Evolutionary conservation across 2,797 vertebrate genomes (phyloP), one percentile per base, ranked within the genome.

Genomic region (Labroides dimidiatus): DNA sequence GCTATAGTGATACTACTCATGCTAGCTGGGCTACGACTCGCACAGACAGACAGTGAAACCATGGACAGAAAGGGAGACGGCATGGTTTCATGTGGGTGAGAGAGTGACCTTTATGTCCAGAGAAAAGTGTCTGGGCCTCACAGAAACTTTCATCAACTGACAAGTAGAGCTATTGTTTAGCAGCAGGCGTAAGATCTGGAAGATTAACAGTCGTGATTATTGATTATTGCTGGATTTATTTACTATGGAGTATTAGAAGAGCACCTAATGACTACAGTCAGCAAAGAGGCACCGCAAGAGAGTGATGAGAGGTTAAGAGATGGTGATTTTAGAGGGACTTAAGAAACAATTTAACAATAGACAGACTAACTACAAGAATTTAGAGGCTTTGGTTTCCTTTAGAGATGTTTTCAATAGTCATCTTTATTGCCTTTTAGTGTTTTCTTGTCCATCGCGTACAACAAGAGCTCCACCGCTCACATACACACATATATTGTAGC

Each of bases 371-470:
- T 93, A 93, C 85, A 93, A 92, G 86, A 91, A 93, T 89, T 85
- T 87, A 60, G 82, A 91, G 87, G 83, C 90, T 89, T 91, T 88
- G 91, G 87, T 87, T 93, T 86, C 71, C 74, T 90, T 91, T 84
- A 55, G 64, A 87, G 80, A 78, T 81, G 82, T 84, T 87, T 93
- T 93, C 96, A 96, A 95, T 95, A 96, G 95, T 96, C 95, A 96
- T 94, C 96, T 98, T 99, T 99, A 98, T 99, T 98, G 96, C 96
- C 96, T 97, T 98, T 97, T 95, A 96, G 89, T 95, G 86, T 90
- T 87, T 86, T 79, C 88, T 88, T 84, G 83, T 91, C 81, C 86
- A 90, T 86, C 51, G 75, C 90, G 81, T 89, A 91, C 91, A 93
- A 91, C 88, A 91, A 79, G 87, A 91, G 89, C 90, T 41, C 82